phyloP scores from a whole-genome alignment of 2,113 vertebrate species.

The western clawed frog (Xenopus tropicalis) region DNA sequence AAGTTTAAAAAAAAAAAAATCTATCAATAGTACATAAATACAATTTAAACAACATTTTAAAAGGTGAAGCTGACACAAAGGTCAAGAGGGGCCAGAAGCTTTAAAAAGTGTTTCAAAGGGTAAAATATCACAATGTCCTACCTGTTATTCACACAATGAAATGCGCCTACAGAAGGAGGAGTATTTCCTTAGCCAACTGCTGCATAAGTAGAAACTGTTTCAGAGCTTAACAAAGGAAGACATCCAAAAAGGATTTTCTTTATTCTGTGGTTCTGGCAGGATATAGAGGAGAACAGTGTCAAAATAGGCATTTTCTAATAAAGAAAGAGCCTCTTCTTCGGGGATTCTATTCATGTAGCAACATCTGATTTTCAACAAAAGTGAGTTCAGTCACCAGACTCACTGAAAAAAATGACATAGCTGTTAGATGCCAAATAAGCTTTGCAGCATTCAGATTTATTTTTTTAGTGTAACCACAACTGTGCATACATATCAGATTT shows the following conservation, averaged over 20 bases:
- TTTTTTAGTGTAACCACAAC: no score
- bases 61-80: no score
- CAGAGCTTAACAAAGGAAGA: conserved; percentile 19
- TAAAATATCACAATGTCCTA: conserved; percentile 28
- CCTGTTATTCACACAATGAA: conserved; percentile 31
- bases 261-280: conserved; percentile 4
- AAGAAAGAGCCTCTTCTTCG: conserved; percentile 22
- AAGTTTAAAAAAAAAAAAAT: no score
- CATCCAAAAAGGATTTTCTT: conserved; percentile 38
- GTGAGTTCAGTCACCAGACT: no score
- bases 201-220: conserved; percentile 26
- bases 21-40: no score
- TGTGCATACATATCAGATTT: no score
- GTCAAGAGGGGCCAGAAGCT: no score
- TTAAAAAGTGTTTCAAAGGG: background rate
- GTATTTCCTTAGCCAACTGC: conserved; percentile 21
- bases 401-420: no score
- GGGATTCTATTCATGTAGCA: conserved; percentile 5
- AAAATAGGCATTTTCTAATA: conserved; percentile 13
- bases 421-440: no score
- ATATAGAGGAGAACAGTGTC: background rate
- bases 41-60: no score
- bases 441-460: no score
- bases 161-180: conserved; percentile 25
- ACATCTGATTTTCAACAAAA: background rate